Evolutionary conservation across 2,888 invertebrate species (phyloP).

Genomic region (Platerodrilus igneus): DNA sequence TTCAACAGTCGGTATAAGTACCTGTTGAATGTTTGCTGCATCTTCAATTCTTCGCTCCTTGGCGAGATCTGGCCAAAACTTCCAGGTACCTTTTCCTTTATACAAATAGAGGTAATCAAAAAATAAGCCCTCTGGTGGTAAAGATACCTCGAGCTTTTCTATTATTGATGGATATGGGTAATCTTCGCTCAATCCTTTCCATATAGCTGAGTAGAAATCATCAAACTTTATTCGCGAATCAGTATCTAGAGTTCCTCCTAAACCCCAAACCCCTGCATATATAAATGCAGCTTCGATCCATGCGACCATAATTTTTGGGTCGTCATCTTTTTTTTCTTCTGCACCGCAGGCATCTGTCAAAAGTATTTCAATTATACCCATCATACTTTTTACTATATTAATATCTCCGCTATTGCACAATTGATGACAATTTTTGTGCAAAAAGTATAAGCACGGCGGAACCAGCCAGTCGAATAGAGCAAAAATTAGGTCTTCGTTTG

Average conservation of each 20-base stretch:
- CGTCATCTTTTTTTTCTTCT: constrained; percentile 53
- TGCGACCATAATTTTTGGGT: constrained; percentile 61
- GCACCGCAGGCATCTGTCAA: constrained; percentile 67
- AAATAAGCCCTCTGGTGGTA: constrained; percentile 73
- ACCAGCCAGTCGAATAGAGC: constrained; percentile 72
- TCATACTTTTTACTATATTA: constrained; percentile 66
- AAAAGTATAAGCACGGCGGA: constrained; percentile 68
- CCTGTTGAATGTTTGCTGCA: constrained; percentile 62
- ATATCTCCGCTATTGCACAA: constrained; percentile 66
- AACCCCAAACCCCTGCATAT: constrained; percentile 75
- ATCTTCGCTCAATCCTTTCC: constrained; percentile 48
- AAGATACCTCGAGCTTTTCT: constrained; percentile 66
- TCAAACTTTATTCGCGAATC: constrained; percentile 68
- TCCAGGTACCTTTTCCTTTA: constrained; percentile 83
- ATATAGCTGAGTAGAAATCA: constrained; percentile 55
- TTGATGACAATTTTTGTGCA: constrained; percentile 64
- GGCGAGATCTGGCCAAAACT: constrained; percentile 76
- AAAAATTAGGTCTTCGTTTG: constrained; percentile 57
- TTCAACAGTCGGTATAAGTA: constrained; percentile 82
- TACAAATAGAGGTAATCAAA: constrained; percentile 75
- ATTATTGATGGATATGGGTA: constrained; percentile 56
- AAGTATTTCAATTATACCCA: constrained; percentile 71
- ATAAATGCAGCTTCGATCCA: constrained; percentile 77
- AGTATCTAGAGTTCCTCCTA: constrained; percentile 73
- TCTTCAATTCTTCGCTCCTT: constrained; percentile 60